phyloP scores from a whole-genome alignment of 2,113 vertebrate genomes.

The Chitala chitala region DNA sequence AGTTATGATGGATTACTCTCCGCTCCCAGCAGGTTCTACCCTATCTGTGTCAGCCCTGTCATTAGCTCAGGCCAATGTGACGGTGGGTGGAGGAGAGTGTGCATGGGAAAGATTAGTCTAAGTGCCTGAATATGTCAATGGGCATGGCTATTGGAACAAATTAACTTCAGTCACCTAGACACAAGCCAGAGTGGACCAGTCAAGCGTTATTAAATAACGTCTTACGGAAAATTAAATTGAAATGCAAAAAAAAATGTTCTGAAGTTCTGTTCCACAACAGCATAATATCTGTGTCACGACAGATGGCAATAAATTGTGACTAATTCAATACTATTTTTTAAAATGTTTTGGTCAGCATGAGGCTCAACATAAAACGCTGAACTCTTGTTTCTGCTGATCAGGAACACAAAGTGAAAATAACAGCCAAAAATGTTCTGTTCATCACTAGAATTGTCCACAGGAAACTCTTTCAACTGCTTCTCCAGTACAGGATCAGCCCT shows the following conservation, averaged over 20 bases:
- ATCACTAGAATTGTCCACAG: no score
- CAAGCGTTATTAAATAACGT: neutral
- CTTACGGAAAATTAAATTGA: neutral
- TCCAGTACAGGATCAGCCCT: no score
- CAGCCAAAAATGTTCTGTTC: no score
- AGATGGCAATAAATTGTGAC: neutral
- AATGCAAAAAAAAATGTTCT: neutral
- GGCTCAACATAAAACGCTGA: no score
- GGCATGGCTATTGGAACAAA: constrained; percentile 17
- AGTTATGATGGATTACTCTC: constrained; percentile 2
- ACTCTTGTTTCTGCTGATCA: no score
- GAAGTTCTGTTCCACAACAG: neutral
- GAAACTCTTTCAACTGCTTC: no score
- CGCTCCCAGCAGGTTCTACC: constrained; percentile 12
- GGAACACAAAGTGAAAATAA: no score
- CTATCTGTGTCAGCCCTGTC: constrained; percentile 15
- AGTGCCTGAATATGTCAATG: constrained; percentile 20
- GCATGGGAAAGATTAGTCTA: constrained; percentile 19
- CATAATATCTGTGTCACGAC: neutral
- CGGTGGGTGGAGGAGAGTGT: constrained; percentile 14
- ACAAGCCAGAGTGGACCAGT: neutral
- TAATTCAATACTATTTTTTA: neutral
- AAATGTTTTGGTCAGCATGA: neutral
- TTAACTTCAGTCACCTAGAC: constrained; percentile 27
- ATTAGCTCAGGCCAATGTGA: constrained; percentile 21